Base-by-base conservation (phyloP, 2,888 invertebrate genomes). In the Sympetrum striolatum region DNA sequence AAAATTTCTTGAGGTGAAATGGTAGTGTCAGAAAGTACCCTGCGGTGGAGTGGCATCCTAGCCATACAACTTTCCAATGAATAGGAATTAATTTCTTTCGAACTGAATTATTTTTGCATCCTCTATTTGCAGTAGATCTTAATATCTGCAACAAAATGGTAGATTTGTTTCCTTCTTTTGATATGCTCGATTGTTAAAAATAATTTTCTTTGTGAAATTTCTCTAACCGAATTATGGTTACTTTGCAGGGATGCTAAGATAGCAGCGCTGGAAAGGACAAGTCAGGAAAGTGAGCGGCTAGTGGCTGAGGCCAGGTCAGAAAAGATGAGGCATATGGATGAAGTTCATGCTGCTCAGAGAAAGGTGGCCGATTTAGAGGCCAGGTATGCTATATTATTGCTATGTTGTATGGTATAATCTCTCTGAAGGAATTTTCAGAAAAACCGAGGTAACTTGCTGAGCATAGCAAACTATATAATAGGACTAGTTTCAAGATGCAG, bases 311-410 rank as follows among this genome's bases (percentile, higher is more conserved):
- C 97, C 10, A 95, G 98, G 92, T 96, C 96, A 91, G 98, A 98
- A 93, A 97, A 98, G 93, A 96, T 98, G 93, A 96, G 97, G 90
- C 98, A 98, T 93, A 97, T 98, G 97, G 98, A 98, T 93, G 98
- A 98, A 93, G 95, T 98, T 44, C 97, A 98, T 93, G 96, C 96
- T 15, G 97, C 97, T 12, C 97, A 98, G 94, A 97, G 97, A 93
- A 97, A 97, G 93, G 95, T 97, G n/a, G 96, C 97, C 2, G 98
- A 98, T 93, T 94, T 98, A 35, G 98, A 98, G 94, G 96, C 97
- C 93, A 96, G 96, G 97, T 97, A 94, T 92, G 18, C 5, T 18
- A 53, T 53, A 53, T 53, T 53, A 12, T 58, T 90, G 60, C 73
- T 90, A 15, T 39, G 25, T 5, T 82, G 10, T 44, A 35, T 80